These are phyloP conservation scores for Philopedon plagiatum DNA, from an alignment of 2,888 invertebrate genomes.

Conservation along the genomic window DNA sequence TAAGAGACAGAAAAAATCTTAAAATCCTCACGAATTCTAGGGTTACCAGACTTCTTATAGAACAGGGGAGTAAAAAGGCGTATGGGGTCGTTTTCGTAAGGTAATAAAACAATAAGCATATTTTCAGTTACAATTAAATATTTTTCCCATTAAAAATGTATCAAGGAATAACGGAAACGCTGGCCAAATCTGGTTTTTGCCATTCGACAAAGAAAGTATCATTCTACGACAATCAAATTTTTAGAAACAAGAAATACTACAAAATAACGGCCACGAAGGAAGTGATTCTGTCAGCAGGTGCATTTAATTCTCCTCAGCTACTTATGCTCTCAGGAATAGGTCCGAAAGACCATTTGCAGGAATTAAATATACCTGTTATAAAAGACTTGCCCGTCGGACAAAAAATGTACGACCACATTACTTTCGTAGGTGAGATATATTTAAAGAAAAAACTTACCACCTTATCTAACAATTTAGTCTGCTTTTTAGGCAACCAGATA, in stretches of 20 bases:
- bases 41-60: conserved; percentile 78
- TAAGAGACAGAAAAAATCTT: conserved; percentile 76
- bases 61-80: conserved; percentile 74
- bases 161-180: no score
- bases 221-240: no score
- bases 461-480: neutral
- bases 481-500: no score
- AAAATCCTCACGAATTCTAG: conserved; percentile 76
- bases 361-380: conserved; percentile 73
- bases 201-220: no score
- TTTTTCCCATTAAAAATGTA: neutral
- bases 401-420: conserved; percentile 76
- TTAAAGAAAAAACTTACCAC: neutral
- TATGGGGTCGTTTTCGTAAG: conserved; percentile 72
- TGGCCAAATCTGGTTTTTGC: no score
- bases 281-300: conserved; percentile 88
- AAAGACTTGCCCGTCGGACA: conserved; percentile 79
- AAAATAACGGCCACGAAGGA: conserved; percentile 78
- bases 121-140: neutral
- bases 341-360: conserved; percentile 74
- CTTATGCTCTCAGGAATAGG: conserved; percentile 86
- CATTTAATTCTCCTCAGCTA: conserved; percentile 91
- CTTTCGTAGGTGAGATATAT: conserved; percentile 66
- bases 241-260: conserved; percentile 69
- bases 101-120: conserved; percentile 7